Base-by-base conservation (phyloP, 2,797 vertebrate species). In the Huso huso region DNA sequence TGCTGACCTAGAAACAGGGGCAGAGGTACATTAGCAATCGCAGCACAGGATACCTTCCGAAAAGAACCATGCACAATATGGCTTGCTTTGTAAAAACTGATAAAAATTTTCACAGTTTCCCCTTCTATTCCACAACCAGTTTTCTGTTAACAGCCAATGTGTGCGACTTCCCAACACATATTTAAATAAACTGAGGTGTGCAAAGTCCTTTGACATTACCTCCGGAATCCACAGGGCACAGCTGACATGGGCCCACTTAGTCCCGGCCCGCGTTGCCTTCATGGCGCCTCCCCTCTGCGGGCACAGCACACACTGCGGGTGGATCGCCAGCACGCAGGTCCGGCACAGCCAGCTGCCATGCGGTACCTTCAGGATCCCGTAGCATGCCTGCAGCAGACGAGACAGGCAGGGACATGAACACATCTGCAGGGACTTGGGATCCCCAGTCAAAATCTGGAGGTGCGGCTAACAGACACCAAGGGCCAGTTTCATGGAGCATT, bases 201-300 rank as follows among this genome's bases (percentile, higher is more conserved):
- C 23, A 37, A 37, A 37, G 23, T 4, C 23, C 23, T 7, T 8
- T 66, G 23, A 15, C 57, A 71, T 83, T 84, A 99, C 97, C 93
- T 99, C 97, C 10, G 97, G 97, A 79, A 99, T 99, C 97, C 97
- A 99, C 67, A 99, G 90, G 59, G 97, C 95, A 74, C 97, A 99
- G 87, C 97, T 99, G 49, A 99, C 97, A 10, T 99, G 97, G 6
- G 94, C 95, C 97, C 97, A 99, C 82, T 96, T 96, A 70, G 90
- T 95, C 62, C 96, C 97, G 0, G 93, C 93, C 58, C 91, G 91
- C 1, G 94, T 99, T 0, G 95, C 93, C 81, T 99, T 99, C 97
- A 99, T 97, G 66, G 97, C 97, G 0, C 97, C 97, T 13, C 96
- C 96, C 80, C 91, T 95, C 79, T 94, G 93, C 65, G 96, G 97